Evolutionary conservation across 2,113 vertebrate genomes (phyloP), one percentile per base, ranked within the genome.

Genomic region (Tupaia tana): DNA sequence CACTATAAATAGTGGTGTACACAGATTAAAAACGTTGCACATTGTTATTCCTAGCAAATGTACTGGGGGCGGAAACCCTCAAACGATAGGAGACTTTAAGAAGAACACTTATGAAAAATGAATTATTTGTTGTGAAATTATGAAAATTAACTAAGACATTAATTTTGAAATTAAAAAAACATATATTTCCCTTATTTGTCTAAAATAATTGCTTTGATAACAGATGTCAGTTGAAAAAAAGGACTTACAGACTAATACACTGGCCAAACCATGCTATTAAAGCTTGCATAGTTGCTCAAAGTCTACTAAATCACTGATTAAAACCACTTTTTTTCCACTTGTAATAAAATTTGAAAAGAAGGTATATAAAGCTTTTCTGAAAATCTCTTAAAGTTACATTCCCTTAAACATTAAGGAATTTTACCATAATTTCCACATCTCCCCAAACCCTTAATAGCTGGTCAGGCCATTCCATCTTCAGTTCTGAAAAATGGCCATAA

Each of bases 321-420:
- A 98, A 98, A 99, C 98, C 98, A 99, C 98, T 98, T 98, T 98
- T 98, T 97, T 98, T 99, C 98, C 97, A 98, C 98, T 97, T 98
- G 96, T 98, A 98, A 97, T 90, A 97, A 99, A 98, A 99, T 98
- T 98, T 98, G 98, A 99, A 98, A 99, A 99, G 97, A 96, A 98
- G 89, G 97, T 98, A 99, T 99, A 99, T 98, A 99, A 99, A 99
- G 99, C 99, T 99, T 98, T 98, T 98, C 98, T 98, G 99, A 99
- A 99, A 98, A 99, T 98, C 98, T 98, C 97, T 97, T 97, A 98
- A 99, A 99, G 98, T 99, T 99, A 99, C 98, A 98, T 98, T 99
- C 99, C 98, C 99, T 99, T 99, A 99, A 99, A 99, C 99, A 99
- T 99, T 99, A 99, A 99, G 99, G 99, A 99, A 99, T 98, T 99